A percentile compares a stretch with the other conserved stretches of the same genome.
These are phyloP conservation scores for Drosophila grimshawi DNA, from an alignment of 1,140 invertebrate genomes.

Conservation along the genomic window DNA sequence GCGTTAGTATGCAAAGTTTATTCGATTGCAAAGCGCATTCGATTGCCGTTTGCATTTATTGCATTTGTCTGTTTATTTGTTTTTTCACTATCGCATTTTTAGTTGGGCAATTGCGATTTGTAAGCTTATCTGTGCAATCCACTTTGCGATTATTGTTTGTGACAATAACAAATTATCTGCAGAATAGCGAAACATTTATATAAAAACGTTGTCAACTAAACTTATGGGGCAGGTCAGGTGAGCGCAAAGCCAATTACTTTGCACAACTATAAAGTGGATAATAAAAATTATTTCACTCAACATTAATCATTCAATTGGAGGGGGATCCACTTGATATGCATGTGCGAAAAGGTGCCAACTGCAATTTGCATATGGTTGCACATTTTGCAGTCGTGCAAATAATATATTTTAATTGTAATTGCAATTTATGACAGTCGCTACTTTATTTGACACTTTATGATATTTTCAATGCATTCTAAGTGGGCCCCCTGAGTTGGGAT, in stretches of 20 bases:
- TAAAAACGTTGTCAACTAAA: slow-evolving; percentile 10
- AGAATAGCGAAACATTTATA: slow-evolving; percentile 15
- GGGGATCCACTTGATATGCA: slow-evolving; percentile 47
- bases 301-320: slow-evolving; percentile 19
- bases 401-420: slow-evolving; percentile 70
- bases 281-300: slow-evolving; percentile 60
- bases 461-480: slow-evolving; percentile 41
- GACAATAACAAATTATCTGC: slow-evolving; percentile 35
- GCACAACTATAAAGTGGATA: slow-evolving; percentile 34
- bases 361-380: slow-evolving; percentile 55
- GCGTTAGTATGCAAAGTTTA: slow-evolving; percentile 8
- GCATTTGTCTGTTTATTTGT: slow-evolving; percentile 19
- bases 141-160: slow-evolving; percentile 41
- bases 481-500: slow-evolving; percentile 7
- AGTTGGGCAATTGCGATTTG: slow-evolving; percentile 11
- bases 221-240: slow-evolving; percentile 23
- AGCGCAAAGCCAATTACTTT: slow-evolving; percentile 47
- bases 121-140: slow-evolving; percentile 21
- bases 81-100: slow-evolving; percentile 11
- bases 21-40: neutral
- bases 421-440: slow-evolving; percentile 61
- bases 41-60: slow-evolving; percentile 22
- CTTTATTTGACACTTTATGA: slow-evolving; percentile 65
- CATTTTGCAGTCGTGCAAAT: slow-evolving; percentile 34
- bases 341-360: slow-evolving; percentile 23